These are phyloP conservation scores for Graptemys geographica DNA, from an alignment of 2,797 vertebrate genomes.

Conservation along the genomic window DNA sequence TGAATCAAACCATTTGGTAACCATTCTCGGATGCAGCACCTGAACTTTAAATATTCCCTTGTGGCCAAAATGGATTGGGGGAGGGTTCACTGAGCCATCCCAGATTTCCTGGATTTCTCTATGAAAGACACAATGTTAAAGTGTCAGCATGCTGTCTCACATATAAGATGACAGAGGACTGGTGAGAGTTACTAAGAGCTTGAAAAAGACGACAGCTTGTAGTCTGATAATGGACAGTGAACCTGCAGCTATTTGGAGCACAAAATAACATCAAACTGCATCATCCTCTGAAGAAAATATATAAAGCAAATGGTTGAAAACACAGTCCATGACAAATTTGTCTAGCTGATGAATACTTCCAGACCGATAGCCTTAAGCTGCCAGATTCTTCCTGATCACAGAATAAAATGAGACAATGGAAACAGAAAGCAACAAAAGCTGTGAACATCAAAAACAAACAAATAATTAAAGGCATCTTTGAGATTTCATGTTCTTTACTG, in stretches of 20 bases:
- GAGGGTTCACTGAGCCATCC: constrained; percentile 35
- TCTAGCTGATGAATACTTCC: constrained; percentile 33
- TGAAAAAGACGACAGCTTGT: not conserved
- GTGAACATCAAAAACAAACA: constrained; percentile 12
- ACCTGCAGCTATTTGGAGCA: not conserved
- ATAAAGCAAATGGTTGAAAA: constrained; percentile 30
- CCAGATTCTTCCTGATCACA: not conserved
- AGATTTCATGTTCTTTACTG: not conserved
- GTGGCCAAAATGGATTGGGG: constrained; percentile 33
- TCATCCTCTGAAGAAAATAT: constrained; percentile 13
- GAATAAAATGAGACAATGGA: constrained; percentile 21
- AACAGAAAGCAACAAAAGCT: not conserved
- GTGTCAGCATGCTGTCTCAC: constrained; percentile 42
- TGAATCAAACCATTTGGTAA: constrained; percentile 10
- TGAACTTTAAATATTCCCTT: constrained; percentile 19
- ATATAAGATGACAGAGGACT: constrained; percentile 7
- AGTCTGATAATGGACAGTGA: constrained; percentile 3
- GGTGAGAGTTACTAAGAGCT: constrained; percentile 21
- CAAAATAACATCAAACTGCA: constrained; percentile 28
- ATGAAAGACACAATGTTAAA: constrained; percentile 33
- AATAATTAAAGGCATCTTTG: constrained; percentile 2
- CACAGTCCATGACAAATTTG: constrained; percentile 33
- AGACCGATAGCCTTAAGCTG: constrained; percentile 40
- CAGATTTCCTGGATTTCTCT: constrained; percentile 47
- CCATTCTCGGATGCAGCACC: not conserved